Conservation (phyloP, 2,797 vertebrate genomes). For the Onychomys arenicola region DNA sequence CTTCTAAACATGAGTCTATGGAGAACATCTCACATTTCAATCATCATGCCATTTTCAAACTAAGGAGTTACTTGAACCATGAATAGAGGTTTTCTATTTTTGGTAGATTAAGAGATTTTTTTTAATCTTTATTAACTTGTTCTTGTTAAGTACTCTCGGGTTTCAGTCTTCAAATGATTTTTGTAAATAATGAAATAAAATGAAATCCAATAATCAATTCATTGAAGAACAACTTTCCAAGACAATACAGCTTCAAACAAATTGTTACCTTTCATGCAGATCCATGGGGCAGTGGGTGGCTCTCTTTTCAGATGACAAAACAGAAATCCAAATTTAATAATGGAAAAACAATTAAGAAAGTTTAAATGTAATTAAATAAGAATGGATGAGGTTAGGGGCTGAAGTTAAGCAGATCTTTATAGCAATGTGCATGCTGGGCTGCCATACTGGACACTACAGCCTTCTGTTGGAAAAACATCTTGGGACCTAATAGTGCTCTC, state of each 20-base stretch:
- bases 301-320: not conserved
- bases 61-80: not conserved
- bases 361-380: not conserved
- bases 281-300: not conserved
- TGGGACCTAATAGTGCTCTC: not conserved
- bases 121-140: not conserved
- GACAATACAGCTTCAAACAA: not conserved
- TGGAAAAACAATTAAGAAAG: not conserved
- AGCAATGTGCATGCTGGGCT: not conserved
- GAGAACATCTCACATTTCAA: not conserved
- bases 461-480: not conserved
- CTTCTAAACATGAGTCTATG: not conserved
- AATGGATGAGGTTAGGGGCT: not conserved
- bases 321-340: not conserved
- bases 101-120: slow-evolving; percentile 14
- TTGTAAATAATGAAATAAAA: not conserved
- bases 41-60: not conserved
- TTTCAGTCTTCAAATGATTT: slow-evolving; percentile 26
- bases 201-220: not conserved
- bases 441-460: not conserved
- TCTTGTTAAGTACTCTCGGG: not conserved
- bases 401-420: not conserved
- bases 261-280: not conserved
- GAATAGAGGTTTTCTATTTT: not conserved
- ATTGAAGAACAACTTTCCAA: not conserved